Conservation (phyloP, 2,888 invertebrate genomes). For the Hirtodrosophila alboralis region DNA sequence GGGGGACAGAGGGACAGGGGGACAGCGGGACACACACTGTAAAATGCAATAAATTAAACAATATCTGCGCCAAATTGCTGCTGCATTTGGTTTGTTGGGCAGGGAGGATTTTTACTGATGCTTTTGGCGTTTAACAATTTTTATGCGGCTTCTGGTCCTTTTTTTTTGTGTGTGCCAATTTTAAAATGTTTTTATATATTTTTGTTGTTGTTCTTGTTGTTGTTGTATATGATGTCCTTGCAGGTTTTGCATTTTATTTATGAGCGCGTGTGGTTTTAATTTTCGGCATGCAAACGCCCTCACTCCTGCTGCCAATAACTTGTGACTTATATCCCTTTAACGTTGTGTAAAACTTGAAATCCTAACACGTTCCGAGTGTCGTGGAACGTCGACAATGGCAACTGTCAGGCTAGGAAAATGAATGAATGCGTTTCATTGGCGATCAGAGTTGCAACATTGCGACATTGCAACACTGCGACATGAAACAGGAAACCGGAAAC, state of each 20-base stretch:
- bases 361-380: constrained; percentile 62
- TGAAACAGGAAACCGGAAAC: constrained; percentile 18
- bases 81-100: constrained; percentile 62
- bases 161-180: constrained; percentile 51
- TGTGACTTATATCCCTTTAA: constrained; percentile 19
- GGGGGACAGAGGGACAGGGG: no score
- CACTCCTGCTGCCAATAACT: constrained; percentile 38
- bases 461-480: constrained; percentile 40
- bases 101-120: constrained; percentile 64
- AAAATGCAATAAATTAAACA: constrained; percentile 80
- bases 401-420: constrained; percentile 53
- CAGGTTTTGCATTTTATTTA: constrained; percentile 57
- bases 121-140: constrained; percentile 75
- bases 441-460: constrained; percentile 27
- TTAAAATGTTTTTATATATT: constrained; percentile 43
- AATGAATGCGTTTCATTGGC: constrained; percentile 51
- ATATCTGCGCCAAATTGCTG: constrained; percentile 79
- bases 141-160: constrained; percentile 69
- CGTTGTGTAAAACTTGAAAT: constrained; percentile 35
- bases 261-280: constrained; percentile 61
- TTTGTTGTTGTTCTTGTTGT: constrained; percentile 18
- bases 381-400: constrained; percentile 54
- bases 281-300: constrained; percentile 21
- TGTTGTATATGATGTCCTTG: constrained; percentile 29
- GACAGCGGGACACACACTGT: constrained; percentile 71